Evolutionary conservation across 2,797 vertebrate species (phyloP).

Genomic region (Falco peregrinus): DNA sequence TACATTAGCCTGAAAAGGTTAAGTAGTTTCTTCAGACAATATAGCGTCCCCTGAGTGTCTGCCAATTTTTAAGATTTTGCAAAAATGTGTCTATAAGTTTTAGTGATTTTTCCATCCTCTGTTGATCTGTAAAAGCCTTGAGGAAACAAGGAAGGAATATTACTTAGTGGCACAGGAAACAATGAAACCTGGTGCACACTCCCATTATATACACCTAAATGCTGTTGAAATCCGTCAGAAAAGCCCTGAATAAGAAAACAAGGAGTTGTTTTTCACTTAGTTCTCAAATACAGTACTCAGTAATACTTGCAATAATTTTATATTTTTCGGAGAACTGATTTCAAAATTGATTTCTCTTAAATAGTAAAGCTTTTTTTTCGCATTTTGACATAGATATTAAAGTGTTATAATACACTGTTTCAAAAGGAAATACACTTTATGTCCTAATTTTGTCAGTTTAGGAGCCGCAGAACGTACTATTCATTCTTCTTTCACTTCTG

Average conservation of each 20-base stretch:
- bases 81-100: not conserved
- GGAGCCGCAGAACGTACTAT: not conserved
- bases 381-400: not conserved
- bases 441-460: not conserved
- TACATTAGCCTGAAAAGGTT: not conserved
- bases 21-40: not conserved
- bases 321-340: not conserved
- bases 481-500: not conserved
- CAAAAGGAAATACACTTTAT: not conserved
- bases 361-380: not conserved
- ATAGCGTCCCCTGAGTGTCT: not conserved
- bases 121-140: not conserved
- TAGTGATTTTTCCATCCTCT: not conserved
- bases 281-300: not conserved
- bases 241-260: not conserved
- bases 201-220: not conserved
- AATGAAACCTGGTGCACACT: not conserved
- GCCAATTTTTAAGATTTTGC: not conserved
- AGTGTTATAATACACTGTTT: not conserved
- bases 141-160: not conserved
- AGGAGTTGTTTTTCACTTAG: not conserved
- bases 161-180: not conserved
- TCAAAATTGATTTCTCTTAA: not conserved
- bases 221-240: not conserved
- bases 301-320: not conserved